These are phyloP conservation scores for Palloptera scutellata DNA, from an alignment of 2,888 invertebrate genomes.

Conservation along the genomic window DNA sequence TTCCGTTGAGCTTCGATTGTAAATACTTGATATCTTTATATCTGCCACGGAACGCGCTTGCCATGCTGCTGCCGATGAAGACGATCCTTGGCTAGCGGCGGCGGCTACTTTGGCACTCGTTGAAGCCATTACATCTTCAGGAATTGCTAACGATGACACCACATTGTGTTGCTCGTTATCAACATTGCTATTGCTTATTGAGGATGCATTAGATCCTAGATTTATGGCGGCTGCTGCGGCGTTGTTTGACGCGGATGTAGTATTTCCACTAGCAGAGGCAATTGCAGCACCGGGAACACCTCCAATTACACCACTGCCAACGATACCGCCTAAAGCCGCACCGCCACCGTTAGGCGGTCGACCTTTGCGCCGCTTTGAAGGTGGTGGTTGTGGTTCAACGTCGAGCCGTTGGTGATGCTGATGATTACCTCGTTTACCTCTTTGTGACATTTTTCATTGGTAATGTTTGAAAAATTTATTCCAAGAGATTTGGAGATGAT, in stretches of 20 bases:
- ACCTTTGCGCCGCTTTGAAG: slow-evolving; percentile 80
- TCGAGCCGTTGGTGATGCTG: slow-evolving; percentile 63
- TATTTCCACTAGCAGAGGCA: slow-evolving; percentile 30
- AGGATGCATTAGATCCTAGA: slow-evolving; percentile 24
- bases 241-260: slow-evolving; percentile 19
- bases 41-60: slow-evolving; percentile 84
- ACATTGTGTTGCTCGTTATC: slow-evolving; percentile 41
- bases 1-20: slow-evolving; percentile 82
- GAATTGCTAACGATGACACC: slow-evolving; percentile 37
- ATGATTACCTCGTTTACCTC: slow-evolving; percentile 79
- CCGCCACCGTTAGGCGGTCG: slow-evolving; percentile 67
- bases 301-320: slow-evolving; percentile 34
- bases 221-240: slow-evolving; percentile 11
- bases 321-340: slow-evolving; percentile 39
- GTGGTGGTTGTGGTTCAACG: slow-evolving; percentile 67
- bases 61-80: slow-evolving; percentile 67
- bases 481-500: slow-evolving; percentile 18
- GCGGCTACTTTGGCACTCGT: slow-evolving; percentile 43
- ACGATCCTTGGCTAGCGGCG: slow-evolving; percentile 41
- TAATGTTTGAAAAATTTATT: slow-evolving; percentile 35
- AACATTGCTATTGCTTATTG: slow-evolving; percentile 39
- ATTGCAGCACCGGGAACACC: slow-evolving; percentile 18
- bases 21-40: slow-evolving; percentile 88
- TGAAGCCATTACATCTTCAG: slow-evolving; percentile 40
- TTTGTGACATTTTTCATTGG: slow-evolving; percentile 74